These are phyloP conservation scores for Gibbula magus DNA, from an alignment of 2,888 invertebrate species.

Conservation along the genomic window DNA sequence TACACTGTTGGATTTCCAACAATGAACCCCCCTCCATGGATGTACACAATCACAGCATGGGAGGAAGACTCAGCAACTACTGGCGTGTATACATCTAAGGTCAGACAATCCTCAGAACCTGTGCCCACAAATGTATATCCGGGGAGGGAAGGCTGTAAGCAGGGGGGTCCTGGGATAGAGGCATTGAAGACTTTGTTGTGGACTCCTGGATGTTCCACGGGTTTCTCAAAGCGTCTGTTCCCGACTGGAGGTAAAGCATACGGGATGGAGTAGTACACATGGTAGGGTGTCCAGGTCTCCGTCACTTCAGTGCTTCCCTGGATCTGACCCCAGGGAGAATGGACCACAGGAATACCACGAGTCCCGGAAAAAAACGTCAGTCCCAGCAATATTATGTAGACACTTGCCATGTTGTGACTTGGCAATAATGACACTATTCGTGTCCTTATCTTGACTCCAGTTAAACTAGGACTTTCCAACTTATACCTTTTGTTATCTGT, in stretches of 20 bases:
- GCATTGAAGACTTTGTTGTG: constrained; percentile 37
- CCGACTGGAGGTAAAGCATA: constrained; percentile 55
- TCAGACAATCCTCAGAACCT: constrained; percentile 52
- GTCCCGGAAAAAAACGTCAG: too few species aligned
- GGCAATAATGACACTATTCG: too few species aligned
- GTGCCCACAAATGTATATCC: neutral
- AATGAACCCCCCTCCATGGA: constrained; percentile 39
- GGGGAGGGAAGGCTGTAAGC: constrained; percentile 35
- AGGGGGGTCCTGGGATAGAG: constrained; percentile 43
- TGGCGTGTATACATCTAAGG: constrained; percentile 56
- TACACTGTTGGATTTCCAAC: constrained; percentile 26
- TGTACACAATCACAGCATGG: constrained; percentile 34
- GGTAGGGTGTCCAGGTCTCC: neutral
- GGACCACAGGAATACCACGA: neutral
- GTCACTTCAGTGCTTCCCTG: constrained; percentile 1
- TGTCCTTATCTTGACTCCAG: too few species aligned
- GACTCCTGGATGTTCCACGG: constrained; percentile 34
- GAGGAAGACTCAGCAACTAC: neutral
- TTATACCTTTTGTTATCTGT: too few species aligned
- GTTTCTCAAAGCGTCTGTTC: constrained; percentile 44
- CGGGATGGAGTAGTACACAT: constrained; percentile 49
- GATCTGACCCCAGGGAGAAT: constrained; percentile 26
- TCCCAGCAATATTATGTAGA: too few species aligned
- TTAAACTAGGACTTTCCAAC: too few species aligned
- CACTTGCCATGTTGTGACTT: too few species aligned